These are phyloP conservation scores for Atlantisia rogersi DNA, from an alignment of 2,113 vertebrate genomes.

Conservation along the genomic window DNA sequence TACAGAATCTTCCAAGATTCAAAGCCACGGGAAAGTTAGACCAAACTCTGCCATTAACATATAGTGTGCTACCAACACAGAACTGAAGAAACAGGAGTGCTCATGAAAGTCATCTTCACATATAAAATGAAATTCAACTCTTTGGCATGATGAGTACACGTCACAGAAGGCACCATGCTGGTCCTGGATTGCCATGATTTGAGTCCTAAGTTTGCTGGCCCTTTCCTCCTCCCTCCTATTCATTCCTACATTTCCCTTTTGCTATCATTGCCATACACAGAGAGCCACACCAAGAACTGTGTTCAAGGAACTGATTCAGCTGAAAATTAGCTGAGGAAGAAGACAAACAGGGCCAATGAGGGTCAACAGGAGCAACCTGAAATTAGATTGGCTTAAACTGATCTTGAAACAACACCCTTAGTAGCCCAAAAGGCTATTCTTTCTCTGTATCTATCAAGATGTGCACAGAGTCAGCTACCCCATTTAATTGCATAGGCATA, in stretches of 20 bases:
- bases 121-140: background rate
- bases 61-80: background rate
- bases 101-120: background rate
- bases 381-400: constrained; percentile 13
- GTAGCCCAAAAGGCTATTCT: background rate
- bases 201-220: background rate
- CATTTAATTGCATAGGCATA: constrained; percentile 5
- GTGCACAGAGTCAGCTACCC: background rate
- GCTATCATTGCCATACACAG: background rate
- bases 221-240: background rate
- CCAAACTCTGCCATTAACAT: background rate
- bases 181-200: background rate
- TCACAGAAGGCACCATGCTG: background rate
- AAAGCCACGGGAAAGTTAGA: background rate
- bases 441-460: constrained; percentile 8
- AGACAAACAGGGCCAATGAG: background rate
- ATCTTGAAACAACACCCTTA: background rate
- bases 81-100: background rate
- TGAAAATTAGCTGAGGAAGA: background rate
- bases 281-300: background rate
- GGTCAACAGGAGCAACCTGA: background rate
- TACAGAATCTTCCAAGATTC: background rate
- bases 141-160: background rate
- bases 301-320: background rate
- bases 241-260: background rate